Evolutionary conservation across 2,888 invertebrate genomes (phyloP), one percentile per base, ranked within the genome.

Genomic region (Agriotes lineatus): DNA sequence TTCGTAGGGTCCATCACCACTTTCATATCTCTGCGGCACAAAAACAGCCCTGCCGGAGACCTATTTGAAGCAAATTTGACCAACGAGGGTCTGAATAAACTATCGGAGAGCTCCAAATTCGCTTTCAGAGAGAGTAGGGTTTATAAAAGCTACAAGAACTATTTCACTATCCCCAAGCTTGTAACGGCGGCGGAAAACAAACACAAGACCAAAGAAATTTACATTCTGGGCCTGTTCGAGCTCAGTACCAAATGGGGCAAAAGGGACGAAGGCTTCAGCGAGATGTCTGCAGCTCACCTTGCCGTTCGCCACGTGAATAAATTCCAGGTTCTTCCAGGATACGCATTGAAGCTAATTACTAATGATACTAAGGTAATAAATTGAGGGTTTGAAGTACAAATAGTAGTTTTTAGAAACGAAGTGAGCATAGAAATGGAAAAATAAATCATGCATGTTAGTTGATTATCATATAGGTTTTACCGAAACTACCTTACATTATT

Each of bases 361-460:
- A 96, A 96, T 81, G 95, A 96, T 79, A 95, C 96, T 0, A 90
- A 93, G 93, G 96, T 96, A 86, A 85, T n/a, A n/a, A n/a, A n/a
- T n/a, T n/a, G n/a, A n/a, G n/a, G n/a, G n/a, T n/a, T n/a, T n/a
- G n/a, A n/a, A n/a, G n/a, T n/a, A n/a, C n/a, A n/a, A n/a, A n/a
- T n/a, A n/a, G n/a, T n/a, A n/a, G n/a, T n/a, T n/a, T n/a, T n/a
- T n/a, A n/a, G n/a, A n/a, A n/a, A n/a, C n/a, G n/a, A n/a, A n/a
- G n/a, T n/a, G n/a, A n/a, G n/a, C n/a, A n/a, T n/a, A n/a, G n/a
- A n/a, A n/a, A n/a, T n/a, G n/a, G n/a, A n/a, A n/a, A n/a, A n/a
- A n/a, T n/a, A n/a, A n/a, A n/a, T n/a, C n/a, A n/a, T n/a, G n/a
- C n/a, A n/a, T n/a, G n/a, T n/a, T n/a, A n/a, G n/a, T n/a, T n/a